Conservation (phyloP, 2,888 invertebrate genomes). For the Caenorhabditis drosophilae region DNA sequence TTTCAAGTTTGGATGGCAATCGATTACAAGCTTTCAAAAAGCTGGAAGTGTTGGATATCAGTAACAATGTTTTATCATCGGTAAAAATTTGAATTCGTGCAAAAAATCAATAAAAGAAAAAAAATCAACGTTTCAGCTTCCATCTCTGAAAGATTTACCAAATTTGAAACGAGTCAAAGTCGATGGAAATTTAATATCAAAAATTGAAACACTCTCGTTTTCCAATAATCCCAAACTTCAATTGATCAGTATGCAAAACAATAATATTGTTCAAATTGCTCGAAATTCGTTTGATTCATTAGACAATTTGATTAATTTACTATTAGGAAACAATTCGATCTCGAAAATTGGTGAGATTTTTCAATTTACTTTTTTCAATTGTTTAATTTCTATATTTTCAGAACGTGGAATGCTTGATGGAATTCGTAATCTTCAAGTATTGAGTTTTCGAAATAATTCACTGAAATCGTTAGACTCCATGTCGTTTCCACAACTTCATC, state of each 20-base stretch:
- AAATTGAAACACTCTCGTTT: constrained; percentile 82
- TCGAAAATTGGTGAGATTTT: constrained; percentile 76
- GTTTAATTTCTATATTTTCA: no score
- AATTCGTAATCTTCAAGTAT: constrained; percentile 76
- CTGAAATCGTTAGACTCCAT: constrained; percentile 40
- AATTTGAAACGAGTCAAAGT: constrained; percentile 77
- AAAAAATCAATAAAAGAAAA: no score
- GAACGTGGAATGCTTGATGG: constrained; percentile 72
- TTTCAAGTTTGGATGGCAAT: constrained; percentile 80
- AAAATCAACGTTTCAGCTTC: constrained; percentile 57
- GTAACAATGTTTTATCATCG: constrained; percentile 80
- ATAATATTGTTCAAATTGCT: constrained; percentile 59
- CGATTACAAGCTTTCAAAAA: constrained; percentile 82
- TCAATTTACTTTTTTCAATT: no score
- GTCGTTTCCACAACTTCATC: constrained; percentile 54
- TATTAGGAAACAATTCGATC: constrained; percentile 82
- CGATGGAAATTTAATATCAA: constrained; percentile 74
- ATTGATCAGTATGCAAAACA: constrained; percentile 77
- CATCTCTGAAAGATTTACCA: constrained; percentile 80
- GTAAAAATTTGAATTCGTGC: constrained; percentile 72
- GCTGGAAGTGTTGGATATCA: constrained; percentile 79
- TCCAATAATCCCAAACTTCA: constrained; percentile 79
- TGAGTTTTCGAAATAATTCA: constrained; percentile 58
- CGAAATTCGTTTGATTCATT: constrained; percentile 69
- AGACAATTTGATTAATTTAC: constrained; percentile 78